Evolutionary conservation across 2,113 vertebrate species (phyloP).

Genomic region (Ivindomyrus marchei): DNA sequence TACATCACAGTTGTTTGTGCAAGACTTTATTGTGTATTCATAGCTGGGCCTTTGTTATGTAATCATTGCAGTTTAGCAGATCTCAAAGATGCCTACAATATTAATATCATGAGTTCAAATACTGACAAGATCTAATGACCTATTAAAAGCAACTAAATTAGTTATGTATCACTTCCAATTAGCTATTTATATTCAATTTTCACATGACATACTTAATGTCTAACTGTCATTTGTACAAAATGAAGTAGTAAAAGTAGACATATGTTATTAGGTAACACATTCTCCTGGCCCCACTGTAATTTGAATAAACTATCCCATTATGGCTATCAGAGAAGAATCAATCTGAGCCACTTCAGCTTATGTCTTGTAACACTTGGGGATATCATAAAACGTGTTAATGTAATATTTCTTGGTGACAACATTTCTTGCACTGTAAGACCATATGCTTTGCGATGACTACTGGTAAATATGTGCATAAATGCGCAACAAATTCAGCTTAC

Average conservation of each 20-base stretch:
- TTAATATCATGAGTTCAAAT: conserved; percentile 22
- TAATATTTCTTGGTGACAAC: neutral
- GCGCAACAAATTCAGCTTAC: neutral
- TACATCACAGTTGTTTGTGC: conserved; percentile 19
- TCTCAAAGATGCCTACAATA: conserved; percentile 11
- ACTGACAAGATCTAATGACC: conserved; percentile 33
- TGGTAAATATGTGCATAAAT: neutral
- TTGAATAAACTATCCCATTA: conserved; percentile 38
- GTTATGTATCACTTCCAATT: conserved; percentile 39
- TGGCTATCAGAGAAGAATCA: conserved; percentile 30
- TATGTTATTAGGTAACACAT: conserved; percentile 49
- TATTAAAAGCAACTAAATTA: conserved; percentile 38
- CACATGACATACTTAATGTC: conserved; percentile 39
- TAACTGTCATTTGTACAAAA: conserved; percentile 41
- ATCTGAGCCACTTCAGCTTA: conserved; percentile 22
- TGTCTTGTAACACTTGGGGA: conserved; percentile 24
- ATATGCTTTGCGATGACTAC: neutral
- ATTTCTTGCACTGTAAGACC: neutral
- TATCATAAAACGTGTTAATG: conserved; percentile 4
- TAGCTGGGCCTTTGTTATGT: neutral
- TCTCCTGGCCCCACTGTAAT: conserved; percentile 26
- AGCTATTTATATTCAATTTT: conserved; percentile 43
- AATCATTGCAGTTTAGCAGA: conserved; percentile 12
- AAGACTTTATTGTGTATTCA: conserved; percentile 16
- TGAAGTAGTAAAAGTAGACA: conserved; percentile 32